Evolutionary conservation across 2,797 vertebrate species (phyloP), one percentile per base, ranked within the genome.

Genomic region (Lates japonicus): DNA sequence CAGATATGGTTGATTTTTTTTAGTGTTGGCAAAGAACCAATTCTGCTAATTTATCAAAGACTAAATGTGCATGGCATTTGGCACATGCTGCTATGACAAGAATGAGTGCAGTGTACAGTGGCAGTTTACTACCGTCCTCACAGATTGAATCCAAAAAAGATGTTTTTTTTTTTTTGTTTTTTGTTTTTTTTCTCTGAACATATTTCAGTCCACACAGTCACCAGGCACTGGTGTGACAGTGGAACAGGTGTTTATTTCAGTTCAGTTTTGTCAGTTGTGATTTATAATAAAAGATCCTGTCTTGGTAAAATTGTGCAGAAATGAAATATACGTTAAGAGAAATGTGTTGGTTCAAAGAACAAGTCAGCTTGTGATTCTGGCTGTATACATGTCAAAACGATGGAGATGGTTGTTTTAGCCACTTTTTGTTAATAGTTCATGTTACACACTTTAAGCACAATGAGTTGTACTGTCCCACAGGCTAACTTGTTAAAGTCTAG

Each of bases 1-100:
- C 14, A 35, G 52, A 33, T 41, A 19, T 13, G 19, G 17, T 46
- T 79, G 55, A 39, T 72, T 81, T 80, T 39, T 31, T 57, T 52
- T 31, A 9, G 52, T 82, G 41, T 78, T 60, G 14, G 54, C 22
- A 64, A 75, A 81, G 9, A 76, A 89, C 59, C 80, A 87, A 60
- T 86, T 88, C 83, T 73, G 76, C 76, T 74, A 60, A 78, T 81
- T 74, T 85, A 80, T 90, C 52, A 82, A 86, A 88, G 82, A 88
- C 69, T 81, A 76, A 89, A 87, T 61, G 76, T 84, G 81, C 73
- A 60, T 86, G 75, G 57, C 67, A 65, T 90, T 74, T 86, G 65
- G 82, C 86, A 87, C 74, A 81, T 71, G 84, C 90, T 92, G 90
- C 90, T 92, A 81, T 87, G 74, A 77, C 75, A 57, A 81, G 75